Conservation (phyloP, 2,797 vertebrate genomes). For the Paedocypris micromegethes region DNA sequence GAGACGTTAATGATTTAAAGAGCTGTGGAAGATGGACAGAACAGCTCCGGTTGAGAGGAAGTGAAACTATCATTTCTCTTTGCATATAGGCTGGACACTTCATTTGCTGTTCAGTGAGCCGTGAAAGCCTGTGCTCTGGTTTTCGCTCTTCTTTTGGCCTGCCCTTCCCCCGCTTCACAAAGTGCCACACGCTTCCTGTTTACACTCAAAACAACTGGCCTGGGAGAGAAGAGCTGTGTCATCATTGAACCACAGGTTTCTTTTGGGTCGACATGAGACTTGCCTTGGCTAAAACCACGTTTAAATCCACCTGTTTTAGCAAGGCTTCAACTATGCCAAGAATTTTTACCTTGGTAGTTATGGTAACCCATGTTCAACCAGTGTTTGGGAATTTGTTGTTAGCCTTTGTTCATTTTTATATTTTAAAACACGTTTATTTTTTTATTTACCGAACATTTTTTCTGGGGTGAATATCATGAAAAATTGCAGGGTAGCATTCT, state of each 20-base stretch:
- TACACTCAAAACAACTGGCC: constrained; percentile 64
- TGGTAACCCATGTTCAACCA: too few species aligned
- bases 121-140: constrained; percentile 28
- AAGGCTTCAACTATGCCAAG: too few species aligned
- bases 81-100: constrained; percentile 10
- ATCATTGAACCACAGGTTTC: constrained; percentile 39
- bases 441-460: too few species aligned
- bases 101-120: constrained; percentile 30
- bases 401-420: too few species aligned
- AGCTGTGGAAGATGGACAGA: not conserved
- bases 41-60: constrained; percentile 7
- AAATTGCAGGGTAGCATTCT: too few species aligned
- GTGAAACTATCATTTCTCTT: constrained; percentile 17
- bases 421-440: too few species aligned
- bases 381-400: too few species aligned
- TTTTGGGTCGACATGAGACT: constrained; percentile 9
- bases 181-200: constrained; percentile 70
- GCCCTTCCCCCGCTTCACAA: constrained; percentile 41
- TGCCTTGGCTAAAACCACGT: constrained; percentile 4
- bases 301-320: constrained; percentile 42
- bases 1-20: not conserved
- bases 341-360: too few species aligned
- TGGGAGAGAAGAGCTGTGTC: constrained; percentile 52
- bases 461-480: too few species aligned
- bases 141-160: constrained; percentile 26